Conservation (phyloP, 2,797 vertebrate species). For the Leucoraja ocellata region DNA sequence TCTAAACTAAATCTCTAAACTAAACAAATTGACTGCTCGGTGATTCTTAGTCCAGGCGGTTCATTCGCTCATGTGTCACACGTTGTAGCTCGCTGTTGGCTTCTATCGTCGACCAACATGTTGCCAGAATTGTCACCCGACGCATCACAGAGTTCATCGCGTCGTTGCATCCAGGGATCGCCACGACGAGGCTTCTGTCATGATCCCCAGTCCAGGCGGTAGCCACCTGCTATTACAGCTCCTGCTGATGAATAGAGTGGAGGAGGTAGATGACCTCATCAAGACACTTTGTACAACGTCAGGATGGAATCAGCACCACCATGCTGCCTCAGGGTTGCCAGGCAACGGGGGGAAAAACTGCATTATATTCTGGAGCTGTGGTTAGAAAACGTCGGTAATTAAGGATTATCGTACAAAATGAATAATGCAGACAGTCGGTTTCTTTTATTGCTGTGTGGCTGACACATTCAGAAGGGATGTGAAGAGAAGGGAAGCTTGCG, state of each 20-base stretch:
- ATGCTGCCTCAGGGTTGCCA: background rate
- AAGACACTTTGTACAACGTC: background rate
- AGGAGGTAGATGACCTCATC: background rate
- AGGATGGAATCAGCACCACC: background rate
- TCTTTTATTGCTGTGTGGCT: background rate
- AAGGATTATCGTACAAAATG: constrained; percentile 23
- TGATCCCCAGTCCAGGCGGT: background rate
- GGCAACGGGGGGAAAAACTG: constrained; percentile 26
- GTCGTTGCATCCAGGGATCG: too few relatives aligned
- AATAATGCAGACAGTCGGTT: background rate
- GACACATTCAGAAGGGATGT: background rate
- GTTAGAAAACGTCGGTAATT: background rate
- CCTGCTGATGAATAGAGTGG: background rate
- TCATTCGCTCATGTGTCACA: too few relatives aligned
- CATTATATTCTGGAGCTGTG: constrained; percentile 17
- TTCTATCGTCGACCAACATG: too few relatives aligned
- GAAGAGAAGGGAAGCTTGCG: background rate
- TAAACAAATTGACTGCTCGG: too few relatives aligned
- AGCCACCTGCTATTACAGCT: background rate
- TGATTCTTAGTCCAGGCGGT: too few relatives aligned
- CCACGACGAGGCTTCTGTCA: too few relatives aligned
- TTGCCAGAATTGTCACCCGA: too few relatives aligned
- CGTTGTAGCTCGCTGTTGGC: too few relatives aligned
- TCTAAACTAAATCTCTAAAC: too few relatives aligned
- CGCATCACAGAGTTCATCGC: too few relatives aligned